These are phyloP conservation scores for Hylia prasina DNA, from an alignment of 2,113 vertebrate species.

Conservation along the genomic window DNA sequence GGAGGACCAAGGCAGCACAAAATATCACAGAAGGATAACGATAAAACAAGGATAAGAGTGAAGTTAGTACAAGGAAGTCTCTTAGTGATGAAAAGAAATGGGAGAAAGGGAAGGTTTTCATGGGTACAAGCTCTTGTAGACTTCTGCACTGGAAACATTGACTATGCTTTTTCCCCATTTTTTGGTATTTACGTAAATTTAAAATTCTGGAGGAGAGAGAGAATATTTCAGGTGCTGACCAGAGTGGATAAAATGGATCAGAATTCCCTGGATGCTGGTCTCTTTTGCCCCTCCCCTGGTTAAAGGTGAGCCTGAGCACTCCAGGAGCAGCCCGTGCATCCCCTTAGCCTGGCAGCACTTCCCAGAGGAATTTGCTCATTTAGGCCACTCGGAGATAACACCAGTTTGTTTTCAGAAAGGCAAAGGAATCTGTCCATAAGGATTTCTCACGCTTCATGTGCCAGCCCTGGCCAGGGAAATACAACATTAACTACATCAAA, in stretches of 20 bases:
- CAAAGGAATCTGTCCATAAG: conserved; percentile 66
- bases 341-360: background rate
- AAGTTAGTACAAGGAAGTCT: background rate
- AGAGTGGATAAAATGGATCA: background rate
- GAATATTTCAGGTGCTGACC: background rate
- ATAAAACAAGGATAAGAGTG: background rate
- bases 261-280: background rate
- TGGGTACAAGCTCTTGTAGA: background rate
- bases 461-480: conserved; percentile 44
- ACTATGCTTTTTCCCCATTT: background rate
- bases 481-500: conserved; percentile 57
- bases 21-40: background rate
- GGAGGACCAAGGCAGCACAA: background rate
- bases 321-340: background rate
- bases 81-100: background rate
- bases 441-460: conserved; percentile 60
- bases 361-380: conserved; percentile 24
- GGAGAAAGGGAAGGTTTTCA: background rate
- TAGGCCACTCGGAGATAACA: conserved; percentile 43
- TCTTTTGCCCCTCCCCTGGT: background rate
- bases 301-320: background rate
- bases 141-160: background rate
- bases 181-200: background rate
- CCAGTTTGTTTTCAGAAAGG: conserved; percentile 25
- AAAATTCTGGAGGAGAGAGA: background rate